phyloP scores from a whole-genome alignment of 2,888 invertebrate species.

The Halictus ligatus region DNA sequence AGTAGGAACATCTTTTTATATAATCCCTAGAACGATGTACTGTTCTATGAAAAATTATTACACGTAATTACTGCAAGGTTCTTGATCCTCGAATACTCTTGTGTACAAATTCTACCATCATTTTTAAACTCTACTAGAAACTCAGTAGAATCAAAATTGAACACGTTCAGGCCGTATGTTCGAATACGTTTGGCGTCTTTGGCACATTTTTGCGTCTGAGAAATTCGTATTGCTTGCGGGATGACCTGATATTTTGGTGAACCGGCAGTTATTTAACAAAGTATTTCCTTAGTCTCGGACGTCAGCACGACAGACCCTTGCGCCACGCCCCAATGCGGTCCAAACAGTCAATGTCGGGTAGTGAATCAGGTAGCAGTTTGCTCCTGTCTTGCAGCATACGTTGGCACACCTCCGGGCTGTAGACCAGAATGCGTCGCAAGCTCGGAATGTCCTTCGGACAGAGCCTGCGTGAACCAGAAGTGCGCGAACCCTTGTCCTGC shows the following conservation, averaged over 20 bases:
- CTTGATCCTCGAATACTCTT: too few relatives aligned
- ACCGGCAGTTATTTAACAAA: not conserved
- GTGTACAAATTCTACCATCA: too few relatives aligned
- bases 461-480: conserved; percentile 85
- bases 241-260: not conserved
- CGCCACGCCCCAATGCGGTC: conserved; percentile 86
- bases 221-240: not conserved
- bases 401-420: conserved; percentile 84
- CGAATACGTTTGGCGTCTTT: too few relatives aligned
- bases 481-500: conserved; percentile 85
- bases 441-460: conserved; percentile 83
- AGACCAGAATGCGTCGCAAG: conserved; percentile 84
- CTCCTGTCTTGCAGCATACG: conserved; percentile 83
- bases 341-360: conserved; percentile 89
- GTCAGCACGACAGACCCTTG: conserved; percentile 57
- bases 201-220: not conserved
- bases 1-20: not conserved
- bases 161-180: not conserved
- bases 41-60: too few relatives aligned
- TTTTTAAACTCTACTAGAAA: not conserved
- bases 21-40: not conserved
- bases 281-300: conserved; percentile 37
- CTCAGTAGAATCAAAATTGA: not conserved
- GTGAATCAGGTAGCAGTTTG: conserved; percentile 86
- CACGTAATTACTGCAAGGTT: too few relatives aligned